phyloP scores from a whole-genome alignment of 2,113 vertebrate species.

The Ceuthmochares aereus region DNA sequence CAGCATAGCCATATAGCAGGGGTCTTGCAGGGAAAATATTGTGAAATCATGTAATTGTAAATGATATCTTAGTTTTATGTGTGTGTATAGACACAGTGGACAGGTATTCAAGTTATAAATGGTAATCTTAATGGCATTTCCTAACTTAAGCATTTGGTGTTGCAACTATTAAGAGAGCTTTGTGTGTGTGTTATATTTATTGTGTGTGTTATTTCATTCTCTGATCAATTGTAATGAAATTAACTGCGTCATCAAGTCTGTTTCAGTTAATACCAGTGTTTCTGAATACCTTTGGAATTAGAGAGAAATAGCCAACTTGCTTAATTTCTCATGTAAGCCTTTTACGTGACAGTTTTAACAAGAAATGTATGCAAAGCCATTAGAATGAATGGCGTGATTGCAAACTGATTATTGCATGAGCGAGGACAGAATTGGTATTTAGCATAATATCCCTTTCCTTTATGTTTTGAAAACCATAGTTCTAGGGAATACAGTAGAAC shows the following conservation, averaged over 20 bases:
- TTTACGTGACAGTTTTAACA: background rate
- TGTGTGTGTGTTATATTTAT: background rate
- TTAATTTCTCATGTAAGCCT: background rate
- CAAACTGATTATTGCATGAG: constrained; percentile 35
- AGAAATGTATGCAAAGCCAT: constrained; percentile 51
- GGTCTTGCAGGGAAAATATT: background rate
- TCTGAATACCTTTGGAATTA: constrained; percentile 31
- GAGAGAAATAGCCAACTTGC: background rate
- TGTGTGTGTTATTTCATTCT: background rate
- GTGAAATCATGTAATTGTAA: background rate
- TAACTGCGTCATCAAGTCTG: background rate
- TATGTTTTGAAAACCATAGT: constrained; percentile 24
- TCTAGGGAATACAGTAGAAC: constrained; percentile 17
- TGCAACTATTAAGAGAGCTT: background rate
- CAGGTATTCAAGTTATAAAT: background rate
- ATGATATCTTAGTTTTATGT: background rate
- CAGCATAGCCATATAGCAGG: background rate
- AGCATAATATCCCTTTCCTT: constrained; percentile 52
- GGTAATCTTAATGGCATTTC: background rate
- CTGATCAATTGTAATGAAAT: background rate
- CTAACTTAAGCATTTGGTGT: background rate
- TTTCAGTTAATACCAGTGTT: background rate
- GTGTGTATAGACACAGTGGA: too few relatives aligned
- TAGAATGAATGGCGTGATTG: constrained; percentile 59
- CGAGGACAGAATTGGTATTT: constrained; percentile 45